Evolutionary conservation across 2,797 vertebrate genomes (phyloP).

Genomic region (Mormyrus proboscirostris): DNA sequence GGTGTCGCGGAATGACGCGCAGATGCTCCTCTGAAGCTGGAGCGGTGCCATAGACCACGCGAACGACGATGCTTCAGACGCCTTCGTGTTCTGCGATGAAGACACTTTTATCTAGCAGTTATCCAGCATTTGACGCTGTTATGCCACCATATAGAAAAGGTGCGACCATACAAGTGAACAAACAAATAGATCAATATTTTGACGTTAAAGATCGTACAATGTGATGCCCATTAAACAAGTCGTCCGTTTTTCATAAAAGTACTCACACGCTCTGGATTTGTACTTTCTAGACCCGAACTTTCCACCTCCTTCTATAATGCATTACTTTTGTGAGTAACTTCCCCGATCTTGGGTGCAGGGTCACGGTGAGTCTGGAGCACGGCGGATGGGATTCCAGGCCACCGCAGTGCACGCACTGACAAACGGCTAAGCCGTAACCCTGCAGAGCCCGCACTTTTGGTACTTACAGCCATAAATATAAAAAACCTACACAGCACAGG

Average conservation of each 20-base stretch:
- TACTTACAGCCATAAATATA: neutral
- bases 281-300: neutral
- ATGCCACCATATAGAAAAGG: neutral
- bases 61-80: neutral
- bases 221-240: neutral
- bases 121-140: neutral
- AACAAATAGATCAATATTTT: neutral
- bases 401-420: neutral
- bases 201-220: neutral
- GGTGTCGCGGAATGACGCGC: neutral
- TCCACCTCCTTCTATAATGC: neutral
- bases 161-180: neutral
- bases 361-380: neutral
- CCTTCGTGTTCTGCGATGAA: neutral
- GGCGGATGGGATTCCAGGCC: neutral
- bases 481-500: neutral
- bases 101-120: neutral
- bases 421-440: neutral
- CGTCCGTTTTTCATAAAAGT: neutral
- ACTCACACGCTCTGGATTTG: neutral
- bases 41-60: neutral
- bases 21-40: neutral
- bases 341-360: neutral
- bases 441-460: neutral
- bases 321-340: neutral